These are phyloP conservation scores for Orthochromis indermauri DNA, from an alignment of 2,113 vertebrate genomes.

Conservation along the genomic window DNA sequence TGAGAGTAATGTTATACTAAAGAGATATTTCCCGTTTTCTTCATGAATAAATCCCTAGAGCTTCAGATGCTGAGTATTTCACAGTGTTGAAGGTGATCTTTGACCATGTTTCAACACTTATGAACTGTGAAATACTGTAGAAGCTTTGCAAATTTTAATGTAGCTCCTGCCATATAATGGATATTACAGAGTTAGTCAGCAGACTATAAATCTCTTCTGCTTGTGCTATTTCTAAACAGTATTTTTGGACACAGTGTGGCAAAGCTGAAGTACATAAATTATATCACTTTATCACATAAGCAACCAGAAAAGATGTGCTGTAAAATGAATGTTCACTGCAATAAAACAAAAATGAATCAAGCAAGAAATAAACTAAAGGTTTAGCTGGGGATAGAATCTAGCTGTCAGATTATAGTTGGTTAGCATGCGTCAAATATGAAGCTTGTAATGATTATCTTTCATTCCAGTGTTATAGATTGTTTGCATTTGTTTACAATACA, in stretches of 20 bases:
- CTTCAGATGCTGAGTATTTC: background rate
- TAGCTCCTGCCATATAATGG: background rate
- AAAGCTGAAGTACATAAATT: background rate
- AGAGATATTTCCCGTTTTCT: slow-evolving; percentile 16
- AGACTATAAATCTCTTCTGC: background rate
- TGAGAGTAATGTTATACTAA: slow-evolving; percentile 5
- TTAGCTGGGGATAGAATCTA: background rate
- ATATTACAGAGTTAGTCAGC: background rate
- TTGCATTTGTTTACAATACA: background rate
- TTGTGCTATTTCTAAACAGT: background rate
- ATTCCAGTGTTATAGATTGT: background rate
- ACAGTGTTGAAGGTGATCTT: background rate
- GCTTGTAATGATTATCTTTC: background rate
- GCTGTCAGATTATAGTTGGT: background rate
- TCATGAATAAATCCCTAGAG: background rate
- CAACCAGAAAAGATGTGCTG: background rate
- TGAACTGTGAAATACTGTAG: background rate
- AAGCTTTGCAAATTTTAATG: background rate
- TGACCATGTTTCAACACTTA: background rate
- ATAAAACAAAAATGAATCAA: background rate
- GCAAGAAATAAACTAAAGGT: background rate
- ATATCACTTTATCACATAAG: background rate
- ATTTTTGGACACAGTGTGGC: background rate
- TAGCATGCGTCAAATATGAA: background rate
- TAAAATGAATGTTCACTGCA: background rate